Base-by-base conservation (phyloP, 2,888 invertebrate genomes). In the Drosophila atripex region DNA sequence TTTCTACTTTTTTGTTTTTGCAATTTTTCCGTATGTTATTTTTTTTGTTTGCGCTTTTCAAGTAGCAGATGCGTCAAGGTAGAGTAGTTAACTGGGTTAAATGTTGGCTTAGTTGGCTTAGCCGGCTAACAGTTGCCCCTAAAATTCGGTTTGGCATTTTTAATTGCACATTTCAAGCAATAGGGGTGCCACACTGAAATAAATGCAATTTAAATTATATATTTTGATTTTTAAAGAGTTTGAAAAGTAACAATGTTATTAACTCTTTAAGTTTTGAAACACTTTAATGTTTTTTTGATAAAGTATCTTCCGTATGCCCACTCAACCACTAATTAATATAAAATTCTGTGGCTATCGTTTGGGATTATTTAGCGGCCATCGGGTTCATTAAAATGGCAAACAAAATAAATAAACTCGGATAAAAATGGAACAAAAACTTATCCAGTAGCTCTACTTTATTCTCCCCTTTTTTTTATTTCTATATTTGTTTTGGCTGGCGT, bases 341-440 rank as follows among this genome's bases (percentile, higher is more conserved):
- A 25, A 25, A 64, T 65, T 58, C 61, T 52, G 55, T 3, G 38
- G 53, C 53, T 23, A 52, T 52, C 45, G 16, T 14, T 30, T 16
- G 35, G 14, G 66, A 65, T 59, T 57, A 47, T 68, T 70, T 58
- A 16, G 58, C 21, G 32, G 39, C 11, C 51, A 39, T 35, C 35
- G 55, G 66, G 83, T 85, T 85, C 73, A 82, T 87, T 87, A 68
- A 82, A 80, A 73, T 71, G 52, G 56, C 77, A 70, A 52, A 64
- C 38, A 46, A 55, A 53, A 54, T 68, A 65, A 65, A 54, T 65
- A 65, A 46, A 68, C n/a, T 18, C 39, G 12, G 32, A 0, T 12
- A 21, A 2, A 66, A 53, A 53, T 52, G 50, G 28, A 55, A 68
- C 7, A 50, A 41, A 56, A 32, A 51, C 16, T 30, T 50, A 35